Evolutionary conservation across 2,113 vertebrate species (phyloP), one percentile per base, ranked within the genome.

Genomic region (Muscicapa adusta): DNA sequence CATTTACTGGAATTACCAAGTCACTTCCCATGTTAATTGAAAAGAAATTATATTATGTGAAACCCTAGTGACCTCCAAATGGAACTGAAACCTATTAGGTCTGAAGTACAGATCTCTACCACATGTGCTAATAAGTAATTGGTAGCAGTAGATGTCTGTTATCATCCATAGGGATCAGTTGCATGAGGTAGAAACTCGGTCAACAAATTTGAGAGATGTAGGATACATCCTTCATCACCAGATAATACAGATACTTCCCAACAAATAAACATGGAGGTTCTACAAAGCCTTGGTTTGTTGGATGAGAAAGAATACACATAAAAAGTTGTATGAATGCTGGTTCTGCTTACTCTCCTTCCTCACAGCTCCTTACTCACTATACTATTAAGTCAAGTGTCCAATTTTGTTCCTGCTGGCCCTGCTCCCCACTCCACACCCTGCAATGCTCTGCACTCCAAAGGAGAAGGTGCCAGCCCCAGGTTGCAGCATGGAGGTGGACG

Each of bases 71-170:
- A 94, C 91, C 91, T 92, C 65, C 73, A 96, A 95, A 94, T 92
- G 91, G 76, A 89, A 74, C 56, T 81, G 67, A 93, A 95, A 92
- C 73, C 72, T 96, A 92, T 94, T 93, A 94, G 85, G 85, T 72
- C 36, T 40, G 47, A 56, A 78, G 17, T 40, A 67, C 43, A 77
- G 47, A 73, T 56, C 56, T 77, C 43, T 66, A 54, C 53, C 48
- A n/a, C 65, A 31, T 51, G 76, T 71, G 88, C 72, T 94, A 84
- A 74, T 93, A 86, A 94, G 79, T 93, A 96, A 94, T 28, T 45
- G 60, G 88, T 81, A 78, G 60, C 40, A 72, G 61, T 23, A 89
- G 60, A 81, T 0, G 3, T n/a, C 58, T 71, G n/a, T 86, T 92
- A 94, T 88, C 92, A 58, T 81, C 83, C 79, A 45, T 1, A 45